phyloP scores from a whole-genome alignment of 2,113 vertebrate species.

The Puffinus mauretanicus region DNA sequence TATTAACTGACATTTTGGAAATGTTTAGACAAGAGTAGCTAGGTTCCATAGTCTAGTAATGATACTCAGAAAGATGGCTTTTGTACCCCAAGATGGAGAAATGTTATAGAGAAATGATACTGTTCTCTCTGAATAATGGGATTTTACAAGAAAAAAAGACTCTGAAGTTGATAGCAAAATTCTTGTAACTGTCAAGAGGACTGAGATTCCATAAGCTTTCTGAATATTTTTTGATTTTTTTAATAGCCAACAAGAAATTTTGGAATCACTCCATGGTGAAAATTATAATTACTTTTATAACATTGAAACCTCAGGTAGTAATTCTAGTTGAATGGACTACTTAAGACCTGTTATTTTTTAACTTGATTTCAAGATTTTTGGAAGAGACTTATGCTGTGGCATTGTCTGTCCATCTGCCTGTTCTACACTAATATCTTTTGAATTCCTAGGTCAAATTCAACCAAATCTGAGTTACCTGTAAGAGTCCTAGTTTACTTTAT shows the following conservation, averaged over 20 bases:
- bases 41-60: neutral
- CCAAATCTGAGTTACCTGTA: neutral
- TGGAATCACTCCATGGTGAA: neutral
- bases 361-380: neutral
- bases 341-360: neutral
- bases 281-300: neutral
- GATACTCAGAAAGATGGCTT: neutral
- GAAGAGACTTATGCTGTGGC: neutral
- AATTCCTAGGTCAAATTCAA: neutral
- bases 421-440: neutral
- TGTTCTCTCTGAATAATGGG: neutral
- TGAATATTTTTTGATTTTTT: neutral
- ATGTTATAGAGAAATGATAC: neutral
- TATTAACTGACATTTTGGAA: neutral
- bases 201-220: neutral
- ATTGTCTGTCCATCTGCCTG: neutral
- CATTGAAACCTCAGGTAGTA: neutral
- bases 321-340: neutral
- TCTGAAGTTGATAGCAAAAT: neutral
- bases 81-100: neutral
- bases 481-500: neutral
- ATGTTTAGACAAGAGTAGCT: neutral
- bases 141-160: neutral
- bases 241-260: neutral
- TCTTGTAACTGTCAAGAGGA: neutral